phyloP scores from a whole-genome alignment of 2,888 invertebrate species.

The Reticulitermes lucifugus region DNA sequence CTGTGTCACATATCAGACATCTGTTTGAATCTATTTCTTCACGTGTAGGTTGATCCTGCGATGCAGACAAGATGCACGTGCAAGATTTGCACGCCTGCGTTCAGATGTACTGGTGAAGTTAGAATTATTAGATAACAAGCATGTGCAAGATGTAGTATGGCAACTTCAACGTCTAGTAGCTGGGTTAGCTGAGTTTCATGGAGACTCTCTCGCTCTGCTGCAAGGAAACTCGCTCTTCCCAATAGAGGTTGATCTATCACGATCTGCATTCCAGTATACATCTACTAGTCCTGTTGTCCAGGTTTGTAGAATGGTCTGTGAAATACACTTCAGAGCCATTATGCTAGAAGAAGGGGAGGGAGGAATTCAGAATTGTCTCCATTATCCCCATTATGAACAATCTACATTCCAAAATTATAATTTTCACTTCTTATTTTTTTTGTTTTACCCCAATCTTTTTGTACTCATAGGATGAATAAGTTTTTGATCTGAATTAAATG shows the following conservation, averaged over 20 bases:
- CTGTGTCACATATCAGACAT: too few species aligned
- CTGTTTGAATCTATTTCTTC: not conserved
- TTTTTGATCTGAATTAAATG: too few species aligned
- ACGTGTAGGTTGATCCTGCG: conserved; percentile 83
- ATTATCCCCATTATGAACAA: too few species aligned
- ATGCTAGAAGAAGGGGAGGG: not conserved
- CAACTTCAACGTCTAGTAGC: conserved; percentile 86
- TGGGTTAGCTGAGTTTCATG: conserved; percentile 81
- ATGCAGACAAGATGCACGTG: conserved; percentile 94
- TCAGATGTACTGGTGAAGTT: conserved; percentile 97
- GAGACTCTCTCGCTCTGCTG: conserved; percentile 81
- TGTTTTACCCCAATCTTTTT: too few species aligned
- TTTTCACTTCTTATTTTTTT: too few species aligned
- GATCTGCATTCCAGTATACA: conserved; percentile 93
- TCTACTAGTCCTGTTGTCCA: conserved; percentile 63
- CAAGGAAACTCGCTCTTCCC: conserved; percentile 85
- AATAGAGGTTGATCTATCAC: conserved; percentile 94
- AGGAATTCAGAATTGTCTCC: too few species aligned
- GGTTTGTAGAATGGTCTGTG: conserved; percentile 23
- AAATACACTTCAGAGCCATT: not conserved
- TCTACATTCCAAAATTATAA: too few species aligned
- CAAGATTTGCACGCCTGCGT: conserved; percentile 83
- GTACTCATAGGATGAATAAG: too few species aligned
- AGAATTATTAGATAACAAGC: conserved; percentile 97
- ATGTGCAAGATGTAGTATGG: conserved; percentile 94